Evolutionary conservation across 2,113 vertebrate species (phyloP), one percentile per base, ranked within the genome.

Genomic region (Choloepus hoffmanni): DNA sequence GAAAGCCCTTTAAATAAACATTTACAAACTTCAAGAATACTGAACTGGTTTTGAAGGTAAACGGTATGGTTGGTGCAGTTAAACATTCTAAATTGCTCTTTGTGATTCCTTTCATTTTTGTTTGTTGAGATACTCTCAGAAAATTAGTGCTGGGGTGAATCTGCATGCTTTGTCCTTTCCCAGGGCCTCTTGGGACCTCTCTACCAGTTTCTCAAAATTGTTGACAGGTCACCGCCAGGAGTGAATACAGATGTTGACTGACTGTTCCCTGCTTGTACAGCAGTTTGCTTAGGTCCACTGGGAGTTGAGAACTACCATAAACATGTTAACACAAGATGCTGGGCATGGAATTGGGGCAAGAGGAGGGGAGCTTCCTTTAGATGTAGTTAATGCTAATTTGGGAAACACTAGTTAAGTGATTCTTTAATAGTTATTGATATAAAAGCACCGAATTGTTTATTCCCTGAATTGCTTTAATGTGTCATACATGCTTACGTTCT

Each of bases 101-200:
- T 24, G 3, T 81, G 30, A 89, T 62, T 50, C 33, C 33, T 87
- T 33, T 86, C 50, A 48, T 88, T 95, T 81, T 95, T 65, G 74
- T 95, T 78, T 84, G 21, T 36, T 82, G 33, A 94, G 63, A 74
- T 65, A 92, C 45, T 79, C 85, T 50, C 58, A 94, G 74, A 89
- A 89, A 89, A 93, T 89, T 78, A 68, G 8, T 55, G 24, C 58
- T 79, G 74, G 92, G 21, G 53, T 88, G 19, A 81, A 81, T 72
- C 11, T n/a, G 26, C 9, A 3, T 33, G 30, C 60, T 88, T 76
- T 53, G 14, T 30, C 33, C 53, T 85, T 88, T 28, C 24, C 77
- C 36, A 5, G 53, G 45, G 40, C 58, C 40, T 92, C 21, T 13
- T 4, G 24, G 65, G 53, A 55, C 48, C 81, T 84, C 60, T 58